Evolutionary conservation across 2,113 vertebrate species (phyloP).

Genomic region (Engraulis encrasicolus): DNA sequence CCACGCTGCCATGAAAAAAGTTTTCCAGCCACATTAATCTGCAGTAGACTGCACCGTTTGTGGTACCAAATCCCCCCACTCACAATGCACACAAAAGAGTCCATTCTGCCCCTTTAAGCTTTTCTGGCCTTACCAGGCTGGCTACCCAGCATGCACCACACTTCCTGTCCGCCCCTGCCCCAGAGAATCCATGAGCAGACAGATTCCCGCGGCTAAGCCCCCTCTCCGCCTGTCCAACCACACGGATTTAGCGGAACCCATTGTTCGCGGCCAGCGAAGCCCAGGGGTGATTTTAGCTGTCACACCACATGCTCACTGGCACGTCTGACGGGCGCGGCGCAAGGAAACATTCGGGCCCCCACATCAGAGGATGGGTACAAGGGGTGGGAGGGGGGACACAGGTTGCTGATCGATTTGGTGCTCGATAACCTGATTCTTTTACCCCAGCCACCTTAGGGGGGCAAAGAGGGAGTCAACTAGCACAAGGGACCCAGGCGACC

Average conservation of each 20-base stretch:
- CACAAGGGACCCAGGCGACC: conserved; percentile 28
- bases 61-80: conserved; percentile 82
- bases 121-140: conserved; percentile 74
- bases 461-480: not conserved
- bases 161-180: conserved; percentile 84
- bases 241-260: conserved; percentile 78
- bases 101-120: conserved; percentile 73
- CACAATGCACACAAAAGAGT: conserved; percentile 86
- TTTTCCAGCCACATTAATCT: conserved; percentile 87
- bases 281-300: conserved; percentile 84
- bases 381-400: not conserved
- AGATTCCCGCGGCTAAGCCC: conserved; percentile 82
- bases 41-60: conserved; percentile 86
- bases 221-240: conserved; percentile 75
- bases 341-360: conserved; percentile 75
- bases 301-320: conserved; percentile 78
- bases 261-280: conserved; percentile 82
- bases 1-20: conserved; percentile 71
- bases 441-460: not conserved
- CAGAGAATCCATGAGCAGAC: conserved; percentile 89
- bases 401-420: conserved; percentile 38
- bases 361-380: conserved; percentile 70
- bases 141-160: conserved; percentile 74
- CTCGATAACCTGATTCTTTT: conserved; percentile 46
- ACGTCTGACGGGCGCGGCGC: conserved; percentile 74